Base-by-base conservation (phyloP, 2,888 invertebrate species). In the Bombylius major region DNA sequence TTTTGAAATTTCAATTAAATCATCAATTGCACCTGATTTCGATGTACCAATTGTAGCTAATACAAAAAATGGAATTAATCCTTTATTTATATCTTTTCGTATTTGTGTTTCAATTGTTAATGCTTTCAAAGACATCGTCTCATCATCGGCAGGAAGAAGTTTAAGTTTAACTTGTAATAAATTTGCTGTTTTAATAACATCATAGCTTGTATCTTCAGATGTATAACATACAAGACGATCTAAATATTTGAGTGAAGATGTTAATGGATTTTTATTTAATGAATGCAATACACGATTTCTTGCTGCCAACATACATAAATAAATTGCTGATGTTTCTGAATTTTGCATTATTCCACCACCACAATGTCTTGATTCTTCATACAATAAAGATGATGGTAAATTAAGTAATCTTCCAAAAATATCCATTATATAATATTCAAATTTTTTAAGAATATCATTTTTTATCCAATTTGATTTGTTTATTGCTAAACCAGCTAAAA, bases 261-360 rank as follows among this genome's bases (percentile, higher is more conserved):
- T 11, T 11, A 42, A 42, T 11, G 39, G 39, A 13, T 32, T 12
- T 12, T 42, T 42, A 5, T 36, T 8, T 12, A 54, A 42, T 14
- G 6, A 8, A 1, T 7, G 11, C 4, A 58, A 32, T 5, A 50
- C 12, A 5, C n/a, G 4, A 44, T 57, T 51, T 34, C 60, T 50
- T 32, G 58, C 58, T 4, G 53, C 56, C 11, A 60, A 13, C 48
- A 60, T 50, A 33, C 42, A 31, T 1, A 50, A 32, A 39, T 51
- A 56, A 5, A 59, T 52, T 11, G 54, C 47, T 13, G 57, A 55
- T n/a, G 53, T 52, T 51, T 56, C 58, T 34, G 57, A 53, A 45
- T 50, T 49, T 3, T 87, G 86, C 62, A 89, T 83, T 39, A 87
- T 78, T 48, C 89, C 89, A 48, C 88, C 89, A 4, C 88, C 88